These are phyloP conservation scores for Tetraneura akinire DNA, from an alignment of 1,140 invertebrate genomes.

Conservation along the genomic window DNA sequence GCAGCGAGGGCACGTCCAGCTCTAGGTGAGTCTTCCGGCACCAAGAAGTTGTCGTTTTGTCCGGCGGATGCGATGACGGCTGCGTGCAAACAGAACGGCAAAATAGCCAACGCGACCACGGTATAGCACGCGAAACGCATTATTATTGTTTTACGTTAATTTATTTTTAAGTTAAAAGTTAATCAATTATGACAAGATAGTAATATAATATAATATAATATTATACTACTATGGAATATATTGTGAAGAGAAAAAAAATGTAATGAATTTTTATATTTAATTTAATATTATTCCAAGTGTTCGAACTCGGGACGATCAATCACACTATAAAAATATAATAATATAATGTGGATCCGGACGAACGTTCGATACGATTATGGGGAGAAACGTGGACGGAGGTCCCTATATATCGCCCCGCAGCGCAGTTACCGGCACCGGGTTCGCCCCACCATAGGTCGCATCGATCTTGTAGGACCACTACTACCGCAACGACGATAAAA, in stretches of 20 bases:
- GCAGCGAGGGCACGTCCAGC: conserved; percentile 27
- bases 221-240: too few species aligned
- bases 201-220: too few species aligned
- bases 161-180: background rate
- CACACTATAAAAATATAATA: too few species aligned
- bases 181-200: too few species aligned
- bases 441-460: conserved; percentile 4
- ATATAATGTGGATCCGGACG: conserved; percentile 1
- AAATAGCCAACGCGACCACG: conserved; percentile 55
- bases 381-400: background rate
- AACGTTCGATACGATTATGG: conserved; percentile 28
- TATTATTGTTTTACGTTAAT: background rate
- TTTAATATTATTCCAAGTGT: too few species aligned
- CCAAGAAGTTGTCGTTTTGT: background rate
- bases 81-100: conserved; percentile 47
- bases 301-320: too few species aligned
- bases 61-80: conserved; percentile 53
- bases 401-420: conserved; percentile 46
- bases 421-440: background rate
- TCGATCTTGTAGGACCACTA: background rate
- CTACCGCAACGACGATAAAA: background rate
- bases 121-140: background rate
- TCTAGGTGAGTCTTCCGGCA: background rate
- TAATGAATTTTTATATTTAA: too few species aligned
- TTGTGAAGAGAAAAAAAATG: too few species aligned